Base-by-base conservation (phyloP, 2,113 vertebrate species). In the Chloebia gouldiae region DNA sequence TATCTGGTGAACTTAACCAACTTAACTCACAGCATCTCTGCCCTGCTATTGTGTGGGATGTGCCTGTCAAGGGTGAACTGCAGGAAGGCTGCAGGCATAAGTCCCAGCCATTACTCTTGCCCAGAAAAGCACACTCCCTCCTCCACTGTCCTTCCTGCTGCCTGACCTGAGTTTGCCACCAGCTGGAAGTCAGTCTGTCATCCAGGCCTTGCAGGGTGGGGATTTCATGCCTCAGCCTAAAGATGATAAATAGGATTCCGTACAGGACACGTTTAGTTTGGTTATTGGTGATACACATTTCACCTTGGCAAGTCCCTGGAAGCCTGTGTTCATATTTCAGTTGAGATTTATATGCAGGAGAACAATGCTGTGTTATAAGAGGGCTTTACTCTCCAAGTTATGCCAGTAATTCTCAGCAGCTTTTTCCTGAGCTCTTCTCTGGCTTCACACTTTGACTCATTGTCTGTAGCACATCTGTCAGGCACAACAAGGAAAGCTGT, bases 401-500 rank as follows among this genome's bases (percentile, higher is more conserved):
- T 24, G 2, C 40, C 87, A 78, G 59, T 65, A 84, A 90, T 71
- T 82, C 94, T 37, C 81, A 40, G 70, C 80, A 77, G 82, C 72
- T 73, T 81, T 81, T 68, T 61, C 81, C 71, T 16, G 50, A 53
- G 66, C 85, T 80, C 37, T 75, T 69, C 78, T 54, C 88, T 83
- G 91, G 80, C 82, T 90, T 64, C 80, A 57, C 24, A 49, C 66
- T 75, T 81, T 31, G n/a, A 72, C 44, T 77, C 88, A 87, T 88
- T 94, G 93, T 77, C 91, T 77, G 72, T 88, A 75, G 56, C 76
- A 53, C 83, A 81, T 81, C 92, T 79, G 59, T 90, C 63, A 86
- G 56, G 94, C 76, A 5, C 83, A 76, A 92, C 53, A 60, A 78
- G 86, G 86, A 72, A 44, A 92, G 79, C 70, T 81, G 53, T 30